Percentiles rank a stretch among this genome's conserved stretches.
Conservation (phyloP, 2,113 vertebrate species). For the Quiscalus mexicanus region DNA sequence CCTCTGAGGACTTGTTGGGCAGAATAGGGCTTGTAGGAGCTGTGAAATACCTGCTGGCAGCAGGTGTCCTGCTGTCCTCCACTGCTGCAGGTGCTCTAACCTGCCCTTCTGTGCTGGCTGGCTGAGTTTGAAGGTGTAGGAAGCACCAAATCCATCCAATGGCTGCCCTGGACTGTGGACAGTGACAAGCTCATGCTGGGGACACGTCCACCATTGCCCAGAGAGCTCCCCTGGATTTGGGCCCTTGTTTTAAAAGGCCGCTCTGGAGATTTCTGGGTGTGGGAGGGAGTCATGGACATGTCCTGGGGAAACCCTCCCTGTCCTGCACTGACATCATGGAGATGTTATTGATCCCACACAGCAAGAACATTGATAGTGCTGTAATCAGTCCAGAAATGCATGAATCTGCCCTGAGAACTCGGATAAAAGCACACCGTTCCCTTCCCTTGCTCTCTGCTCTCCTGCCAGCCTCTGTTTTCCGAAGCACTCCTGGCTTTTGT, state of each 20-base stretch:
- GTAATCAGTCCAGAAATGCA: not conserved
- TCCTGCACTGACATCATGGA: rapidly evolving
- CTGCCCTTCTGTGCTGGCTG: not conserved
- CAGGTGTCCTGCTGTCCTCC: not conserved
- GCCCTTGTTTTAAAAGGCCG: not conserved
- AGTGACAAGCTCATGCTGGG: not conserved
- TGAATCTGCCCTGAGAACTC: not conserved
- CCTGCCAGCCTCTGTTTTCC: not conserved
- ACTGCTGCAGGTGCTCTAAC: not conserved
- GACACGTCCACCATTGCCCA: rapidly evolving
- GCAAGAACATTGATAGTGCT: not conserved
- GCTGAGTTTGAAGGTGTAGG: not conserved
- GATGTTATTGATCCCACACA: not conserved
- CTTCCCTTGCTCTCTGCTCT: not conserved
- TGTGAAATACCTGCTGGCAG: not conserved
- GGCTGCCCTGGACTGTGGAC: not conserved
- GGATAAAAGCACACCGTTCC: not conserved
- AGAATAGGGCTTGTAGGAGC: rapidly evolving
- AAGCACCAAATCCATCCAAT: not conserved
- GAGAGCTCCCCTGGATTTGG: not conserved
- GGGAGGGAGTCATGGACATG: not conserved
- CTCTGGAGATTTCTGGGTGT: not conserved
- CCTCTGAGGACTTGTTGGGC: not conserved
- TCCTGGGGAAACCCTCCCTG: not conserved
- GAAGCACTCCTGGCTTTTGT: not conserved